Evolutionary conservation across 1,140 invertebrate species (phyloP).

Genomic region (Trissolcus basalis): DNA sequence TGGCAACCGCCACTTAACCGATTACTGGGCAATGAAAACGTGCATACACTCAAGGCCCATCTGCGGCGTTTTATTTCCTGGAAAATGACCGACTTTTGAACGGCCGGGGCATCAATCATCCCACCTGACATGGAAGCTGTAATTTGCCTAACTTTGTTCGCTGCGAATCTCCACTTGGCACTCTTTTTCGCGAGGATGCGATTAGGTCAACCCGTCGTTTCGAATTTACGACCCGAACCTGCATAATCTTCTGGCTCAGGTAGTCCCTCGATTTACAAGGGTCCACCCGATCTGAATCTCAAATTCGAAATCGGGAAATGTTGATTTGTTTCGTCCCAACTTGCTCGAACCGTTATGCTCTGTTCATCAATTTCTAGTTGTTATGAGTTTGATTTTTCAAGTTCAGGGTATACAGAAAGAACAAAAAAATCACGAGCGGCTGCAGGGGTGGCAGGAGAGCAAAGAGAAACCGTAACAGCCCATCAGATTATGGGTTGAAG

Average conservation of each 20-base stretch:
- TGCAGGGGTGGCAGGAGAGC: slow-evolving; percentile 11
- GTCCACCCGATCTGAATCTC: not conserved
- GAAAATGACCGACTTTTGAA: slow-evolving; percentile 65
- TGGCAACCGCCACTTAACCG: slow-evolving; percentile 30
- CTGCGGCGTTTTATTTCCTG: slow-evolving; percentile 73
- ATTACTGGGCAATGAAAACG: slow-evolving; percentile 31
- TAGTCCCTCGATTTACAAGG: slow-evolving; percentile 27
- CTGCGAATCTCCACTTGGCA: slow-evolving; percentile 24
- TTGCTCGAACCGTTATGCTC: slow-evolving; percentile 8
- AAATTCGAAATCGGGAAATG: not conserved
- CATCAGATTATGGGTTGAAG: slow-evolving; percentile 61
- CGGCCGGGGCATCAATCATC: slow-evolving; percentile 70
- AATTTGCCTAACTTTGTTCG: slow-evolving; percentile 73
- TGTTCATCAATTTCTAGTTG: slow-evolving; percentile 7
- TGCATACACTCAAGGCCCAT: slow-evolving; percentile 32
- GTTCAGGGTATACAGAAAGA: too few relatives aligned
- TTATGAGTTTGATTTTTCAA: slow-evolving; percentile 22
- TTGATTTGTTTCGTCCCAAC: too few relatives aligned
- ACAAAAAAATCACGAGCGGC: not conserved
- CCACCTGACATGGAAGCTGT: slow-evolving; percentile 74
- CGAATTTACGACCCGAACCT: slow-evolving; percentile 63
- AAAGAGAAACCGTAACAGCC: slow-evolving; percentile 55
- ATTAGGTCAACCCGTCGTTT: slow-evolving; percentile 60
- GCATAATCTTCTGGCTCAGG: slow-evolving; percentile 62
- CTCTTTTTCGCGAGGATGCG: slow-evolving; percentile 55